These are phyloP conservation scores for Melierax canorus DNA, from an alignment of 2,113 vertebrate species.

Conservation along the genomic window DNA sequence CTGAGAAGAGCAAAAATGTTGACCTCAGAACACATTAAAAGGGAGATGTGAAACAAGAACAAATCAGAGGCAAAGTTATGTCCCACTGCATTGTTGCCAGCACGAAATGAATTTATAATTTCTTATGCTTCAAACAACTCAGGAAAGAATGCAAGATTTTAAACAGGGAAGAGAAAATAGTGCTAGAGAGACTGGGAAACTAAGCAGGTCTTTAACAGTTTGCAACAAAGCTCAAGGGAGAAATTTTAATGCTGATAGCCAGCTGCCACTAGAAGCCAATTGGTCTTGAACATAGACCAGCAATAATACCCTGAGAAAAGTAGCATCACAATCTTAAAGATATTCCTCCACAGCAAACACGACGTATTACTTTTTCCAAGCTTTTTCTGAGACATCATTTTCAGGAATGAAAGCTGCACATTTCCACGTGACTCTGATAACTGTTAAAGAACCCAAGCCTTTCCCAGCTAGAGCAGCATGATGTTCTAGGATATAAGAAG, in stretches of 20 bases:
- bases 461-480: neutral
- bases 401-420: neutral
- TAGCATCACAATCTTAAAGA: neutral
- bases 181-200: neutral
- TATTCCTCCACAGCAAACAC: neutral
- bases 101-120: neutral
- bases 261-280: neutral
- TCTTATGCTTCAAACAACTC: neutral
- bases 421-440: neutral
- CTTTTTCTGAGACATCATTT: neutral
- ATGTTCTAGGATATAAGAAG: neutral
- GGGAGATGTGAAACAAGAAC: neutral
- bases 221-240: neutral
- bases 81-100: neutral
- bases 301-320: constrained; percentile 1
- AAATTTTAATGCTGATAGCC: neutral
- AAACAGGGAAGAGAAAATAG: neutral
- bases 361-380: neutral
- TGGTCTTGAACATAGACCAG: neutral
- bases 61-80: neutral
- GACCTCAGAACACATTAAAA: neutral
- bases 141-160: neutral
- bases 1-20: neutral
- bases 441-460: neutral
- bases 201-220: neutral